Base-by-base conservation (phyloP, 1,140 invertebrate species). In the Diprion similis region DNA sequence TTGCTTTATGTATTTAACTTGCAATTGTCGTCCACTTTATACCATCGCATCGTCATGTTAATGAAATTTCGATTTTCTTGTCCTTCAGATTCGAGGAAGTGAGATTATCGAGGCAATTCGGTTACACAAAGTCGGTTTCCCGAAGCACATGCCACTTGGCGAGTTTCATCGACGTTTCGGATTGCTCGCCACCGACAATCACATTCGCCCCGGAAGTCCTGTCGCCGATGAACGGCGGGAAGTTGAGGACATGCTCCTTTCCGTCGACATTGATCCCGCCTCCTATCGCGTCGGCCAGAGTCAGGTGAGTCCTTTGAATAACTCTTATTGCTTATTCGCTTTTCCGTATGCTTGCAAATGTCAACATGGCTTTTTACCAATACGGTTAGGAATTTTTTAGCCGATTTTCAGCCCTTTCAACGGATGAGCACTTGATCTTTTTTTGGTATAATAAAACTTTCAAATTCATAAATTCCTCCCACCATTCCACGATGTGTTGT, bases 41-140 rank as follows among this genome's bases (percentile, higher is more conserved):
- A 37, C 24, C 24, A 37, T 37, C 24, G 24, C 24, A 37, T 37
- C 24, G 24, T 37, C 24, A 37, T 0, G 24, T 37, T 37, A 37
- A 37, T 37, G 24, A 37, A 37, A 37, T 37, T n/a, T 66, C 37
- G 18, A 10, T 68, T 71, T 71, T 74, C 71, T 73, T 72, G 76
- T 78, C 24, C 88, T 88, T 51, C 89, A 98, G 94, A 91, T 99
- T 77, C 92, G 97, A 79, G 96, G 97, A 19, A 93, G 94, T 76
- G 95, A 98, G 89, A 92, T 99, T 24, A 89, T 98, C 66, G 95
- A 98, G 79, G 94, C 95, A 17, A 92, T 97, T 11, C 91, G 97
- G 19, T 89, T 98, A 66, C 93, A 97, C 88, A 97, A 98, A 82
- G 95, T 97, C 88, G 97, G 97, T 48, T 98, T 96, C 87, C 97